Evolutionary conservation across 2,888 invertebrate genomes (phyloP), one percentile per base, ranked within the genome.

Genomic region (Phymatocera aterrima): DNA sequence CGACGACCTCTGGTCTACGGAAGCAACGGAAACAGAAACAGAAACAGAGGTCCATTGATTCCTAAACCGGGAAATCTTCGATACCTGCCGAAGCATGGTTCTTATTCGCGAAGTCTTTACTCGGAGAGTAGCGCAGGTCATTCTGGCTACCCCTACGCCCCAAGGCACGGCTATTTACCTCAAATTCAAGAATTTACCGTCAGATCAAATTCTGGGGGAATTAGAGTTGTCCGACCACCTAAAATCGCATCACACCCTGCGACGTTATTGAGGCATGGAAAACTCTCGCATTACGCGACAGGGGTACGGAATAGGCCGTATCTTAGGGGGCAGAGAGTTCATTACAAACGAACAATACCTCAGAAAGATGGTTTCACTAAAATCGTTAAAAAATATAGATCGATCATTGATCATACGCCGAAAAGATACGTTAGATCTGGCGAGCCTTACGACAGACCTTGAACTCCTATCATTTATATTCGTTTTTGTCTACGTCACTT

Each of bases 331-430:
- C 75, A 60, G n/a, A 54, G 54, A 8, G n/a, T 57, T 5, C 24
- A 5, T 21, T 60, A 57, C 18, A 54, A 18, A 37, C 57, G 40
- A 24, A 54, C 54, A 8, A 75, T 75, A 24, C 75, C 75, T 10
- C 75, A 60, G 57, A 40, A 75, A 40, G 28, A 57, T 34, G 57
- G 75, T 12, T 57, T 40, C 40, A 75, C 57, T 8, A 57, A 40
- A n/a, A 57, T 75, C 18, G 21, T 75, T 40, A 57, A 40, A 51
- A 54, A 57, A 24, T 75, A 57, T 43, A 34, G 51, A 57, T 57
- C 75, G 5, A 21, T 75, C 31, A n/a, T 57, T 15, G 57, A 75
- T 40, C 75, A 60, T 40, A 57, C 40, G n/a, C 75, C 75, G 28
- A 54, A 75, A 43, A 75, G 57, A 24, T 75, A 57, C 57, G 51